These are phyloP conservation scores for Molorchus minor DNA, from an alignment of 2,888 invertebrate species.

Conservation along the genomic window DNA sequence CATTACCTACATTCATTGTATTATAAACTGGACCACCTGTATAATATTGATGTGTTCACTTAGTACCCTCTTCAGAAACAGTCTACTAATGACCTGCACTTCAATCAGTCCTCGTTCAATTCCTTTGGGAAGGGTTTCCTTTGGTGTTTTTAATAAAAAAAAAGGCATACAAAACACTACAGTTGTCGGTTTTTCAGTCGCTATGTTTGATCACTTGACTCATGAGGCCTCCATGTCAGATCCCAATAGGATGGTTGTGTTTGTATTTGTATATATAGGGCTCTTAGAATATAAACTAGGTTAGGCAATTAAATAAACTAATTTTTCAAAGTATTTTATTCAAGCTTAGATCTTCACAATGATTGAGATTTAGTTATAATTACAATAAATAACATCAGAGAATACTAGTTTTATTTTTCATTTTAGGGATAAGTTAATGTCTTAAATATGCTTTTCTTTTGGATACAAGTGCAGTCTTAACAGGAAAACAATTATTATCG, in stretches of 20 bases:
- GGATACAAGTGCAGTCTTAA: constrained; percentile 54
- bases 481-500: constrained; percentile 33
- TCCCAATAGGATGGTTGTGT: constrained; percentile 25
- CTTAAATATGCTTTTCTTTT: constrained; percentile 48
- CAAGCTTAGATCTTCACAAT: constrained; percentile 55
- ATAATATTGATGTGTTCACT: too few relatives aligned
- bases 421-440: constrained; percentile 36
- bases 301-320: constrained; percentile 20
- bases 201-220: too few relatives aligned
- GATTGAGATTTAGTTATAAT: constrained; percentile 49
- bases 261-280: constrained; percentile 29
- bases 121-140: too few relatives aligned
- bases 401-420: constrained; percentile 40
- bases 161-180: too few relatives aligned
- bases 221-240: too few relatives aligned
- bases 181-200: too few relatives aligned
- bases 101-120: too few relatives aligned
- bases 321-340: constrained; percentile 49
- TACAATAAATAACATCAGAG: constrained; percentile 51
- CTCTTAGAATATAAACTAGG: constrained; percentile 18
- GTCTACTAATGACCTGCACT: too few relatives aligned
- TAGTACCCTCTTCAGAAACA: too few relatives aligned
- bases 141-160: too few relatives aligned
- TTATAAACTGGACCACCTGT: too few relatives aligned
- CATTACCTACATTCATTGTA: too few relatives aligned